Base-by-base conservation (phyloP, 2,113 vertebrate species). In the Cryptomyrus ogoouensis region DNA sequence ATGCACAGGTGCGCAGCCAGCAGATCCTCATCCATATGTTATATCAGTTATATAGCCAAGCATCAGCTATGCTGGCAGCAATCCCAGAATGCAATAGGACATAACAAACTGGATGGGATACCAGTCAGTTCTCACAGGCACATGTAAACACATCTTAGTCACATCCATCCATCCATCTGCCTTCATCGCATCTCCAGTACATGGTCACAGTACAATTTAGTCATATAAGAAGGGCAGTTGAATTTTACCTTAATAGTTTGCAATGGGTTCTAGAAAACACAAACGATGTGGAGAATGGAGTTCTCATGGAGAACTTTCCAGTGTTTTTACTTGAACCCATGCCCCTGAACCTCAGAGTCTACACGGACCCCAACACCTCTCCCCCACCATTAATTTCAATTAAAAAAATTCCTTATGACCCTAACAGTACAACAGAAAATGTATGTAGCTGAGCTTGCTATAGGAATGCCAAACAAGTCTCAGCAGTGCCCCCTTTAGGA, bases 71-170 rank as follows among this genome's bases (percentile, higher is more conserved):
- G 35, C 74, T 80, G 74, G 74, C 31, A 80, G 35, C 13, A 80
- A 80, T 80, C 74, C 74, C 74, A 80, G 74, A 80, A 80, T 80
- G 74, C 74, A 80, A 80, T 80, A 42, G 74, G 74, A 80, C 74
- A 80, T 42, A 42, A 74, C 13, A 74, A 35, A 35, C 74, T 80
- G 35, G 74, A 80, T 39, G 74, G 74, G 35, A 15, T 39, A 42
- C 35, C 74, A 19, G 35, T 42, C 74, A 39, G 74, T 80, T 42
- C 74, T 80, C 74, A 80, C 74, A 80, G 74, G 35, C 74, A 80
- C 74, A 80, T 19, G 74, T 80, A 42, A 80, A 19, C 35, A 80
- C 35, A 39, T 17, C 35, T 77, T 77, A 39, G 74, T 77, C 74
- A 39, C 35, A 42, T 42, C 74, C 35, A 80, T 42, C 74, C 35